Percentiles rank a stretch among this genome's conserved stretches.
phyloP scores from a whole-genome alignment of 2,113 vertebrate species.

The Sarotherodon lohbergeri region DNA sequence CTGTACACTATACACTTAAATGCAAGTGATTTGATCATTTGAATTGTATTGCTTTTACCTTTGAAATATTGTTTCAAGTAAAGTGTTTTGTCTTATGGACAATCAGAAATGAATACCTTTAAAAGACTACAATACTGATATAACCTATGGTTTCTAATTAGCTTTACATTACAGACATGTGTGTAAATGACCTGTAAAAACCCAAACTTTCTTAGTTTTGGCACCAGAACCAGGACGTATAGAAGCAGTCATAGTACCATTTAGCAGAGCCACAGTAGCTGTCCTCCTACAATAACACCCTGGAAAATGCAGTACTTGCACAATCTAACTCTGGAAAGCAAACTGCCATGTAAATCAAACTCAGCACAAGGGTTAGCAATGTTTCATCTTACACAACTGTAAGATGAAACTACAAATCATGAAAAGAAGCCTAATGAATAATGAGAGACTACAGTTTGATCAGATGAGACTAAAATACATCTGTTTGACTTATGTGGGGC shows the following conservation, averaged over 20 bases:
- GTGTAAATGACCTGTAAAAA: not conserved
- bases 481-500: not conserved
- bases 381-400: not conserved
- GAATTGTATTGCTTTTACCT: not conserved
- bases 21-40: not conserved
- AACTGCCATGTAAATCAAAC: not conserved
- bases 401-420: not conserved
- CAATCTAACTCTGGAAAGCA: not conserved
- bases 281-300: not conserved
- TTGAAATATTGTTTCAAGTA: not conserved
- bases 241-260: not conserved
- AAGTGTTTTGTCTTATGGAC: not conserved
- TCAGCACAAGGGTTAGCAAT: not conserved
- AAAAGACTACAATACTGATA: not conserved
- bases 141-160: not conserved
- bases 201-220: no score
- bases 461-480: not conserved
- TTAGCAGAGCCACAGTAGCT: not conserved
- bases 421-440: not conserved
- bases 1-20: not conserved
- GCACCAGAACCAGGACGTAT: not conserved
- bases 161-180: not conserved
- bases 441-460: not conserved
- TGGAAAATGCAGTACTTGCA: not conserved
- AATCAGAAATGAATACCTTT: not conserved